phyloP scores from a whole-genome alignment of 1,140 invertebrate genomes.

The Halyomorpha halys region DNA sequence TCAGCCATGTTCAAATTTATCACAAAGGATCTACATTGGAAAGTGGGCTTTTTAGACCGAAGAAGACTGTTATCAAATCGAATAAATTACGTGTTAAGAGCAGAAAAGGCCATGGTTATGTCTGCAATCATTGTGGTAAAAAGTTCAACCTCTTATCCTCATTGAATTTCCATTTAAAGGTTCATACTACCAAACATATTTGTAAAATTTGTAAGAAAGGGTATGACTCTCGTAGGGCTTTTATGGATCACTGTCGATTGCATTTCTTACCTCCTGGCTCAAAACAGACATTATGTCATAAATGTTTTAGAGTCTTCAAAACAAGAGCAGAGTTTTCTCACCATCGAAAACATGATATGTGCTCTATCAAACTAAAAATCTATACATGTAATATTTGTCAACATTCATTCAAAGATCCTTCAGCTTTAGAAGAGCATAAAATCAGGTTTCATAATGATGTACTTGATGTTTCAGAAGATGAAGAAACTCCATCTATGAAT shows the following conservation, averaged over 20 bases:
- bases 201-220: conserved; percentile 6
- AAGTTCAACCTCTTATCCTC: conserved; percentile 2
- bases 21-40: conserved; percentile 4
- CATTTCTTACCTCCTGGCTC: conserved; percentile 3
- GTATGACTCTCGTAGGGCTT: background rate
- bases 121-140: conserved; percentile 5
- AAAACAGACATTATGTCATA: conserved; percentile 5
- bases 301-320: conserved; percentile 9
- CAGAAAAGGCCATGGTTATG: background rate
- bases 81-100: background rate
- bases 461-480: background rate
- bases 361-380: conserved; percentile 6
- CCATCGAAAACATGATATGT: conserved; percentile 2
- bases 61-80: background rate
- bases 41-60: background rate
- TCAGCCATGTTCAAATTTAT: conserved; percentile 8
- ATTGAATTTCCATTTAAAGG: background rate
- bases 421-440: conserved; percentile 7
- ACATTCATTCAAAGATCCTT: conserved; percentile 4
- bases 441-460: conserved; percentile 2
- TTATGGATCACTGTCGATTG: background rate
- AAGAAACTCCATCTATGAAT: no score
- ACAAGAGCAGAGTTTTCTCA: background rate
- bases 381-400: conserved; percentile 7
- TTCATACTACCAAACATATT: conserved; percentile 4